Base-by-base conservation (phyloP, 2,113 vertebrate genomes). In the Lophura nycthemera region DNA sequence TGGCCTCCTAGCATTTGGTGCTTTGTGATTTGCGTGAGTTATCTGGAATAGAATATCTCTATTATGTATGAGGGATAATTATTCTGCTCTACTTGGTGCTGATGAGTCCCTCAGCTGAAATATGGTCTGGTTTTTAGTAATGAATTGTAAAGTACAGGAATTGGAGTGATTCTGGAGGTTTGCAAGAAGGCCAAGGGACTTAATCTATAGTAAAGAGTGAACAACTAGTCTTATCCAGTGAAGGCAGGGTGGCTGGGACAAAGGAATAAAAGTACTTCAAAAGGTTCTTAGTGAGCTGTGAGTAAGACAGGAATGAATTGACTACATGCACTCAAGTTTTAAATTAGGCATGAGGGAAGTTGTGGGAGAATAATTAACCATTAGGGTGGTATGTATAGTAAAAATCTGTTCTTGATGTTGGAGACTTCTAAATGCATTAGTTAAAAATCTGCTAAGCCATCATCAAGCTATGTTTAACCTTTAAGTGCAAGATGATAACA, bases 41-140 rank as follows among this genome's bases (percentile, higher is more conserved):
- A 25, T 60, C 86, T 89, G 34, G 90, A 83, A 64, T 38, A 74
- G 24, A 80, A 0, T 78, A 71, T 64, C 36, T 93, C 56, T 78
- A 59, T 56, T 60, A 72, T 84, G 47, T 4, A 78, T 42, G 19
- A 47, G 34, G 19, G 52, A 45, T 82, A 89, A 87, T 89, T 86
- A 52, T 84, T 87, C 77, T 84, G 81, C 74, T 90, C 70, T 60
- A 78, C 65, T 82, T 84, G 32, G 47, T 84, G 52, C 59, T 93
- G 57, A 64, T 81, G 52, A 84, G 52, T 84, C 19, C 81, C 91
- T 25, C 34, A 95, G 65, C 57, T 95, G 78, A 93, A 95, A 91
- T 89, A 57, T 4, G 34, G 34, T 69, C 77, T 84, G 6, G 29
- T 86, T 54, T 89, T 47, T 89, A n/a, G 38, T 79, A 95, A 91